Base-by-base conservation (phyloP, 2,888 invertebrate species). In the Camponotus fellah region DNA sequence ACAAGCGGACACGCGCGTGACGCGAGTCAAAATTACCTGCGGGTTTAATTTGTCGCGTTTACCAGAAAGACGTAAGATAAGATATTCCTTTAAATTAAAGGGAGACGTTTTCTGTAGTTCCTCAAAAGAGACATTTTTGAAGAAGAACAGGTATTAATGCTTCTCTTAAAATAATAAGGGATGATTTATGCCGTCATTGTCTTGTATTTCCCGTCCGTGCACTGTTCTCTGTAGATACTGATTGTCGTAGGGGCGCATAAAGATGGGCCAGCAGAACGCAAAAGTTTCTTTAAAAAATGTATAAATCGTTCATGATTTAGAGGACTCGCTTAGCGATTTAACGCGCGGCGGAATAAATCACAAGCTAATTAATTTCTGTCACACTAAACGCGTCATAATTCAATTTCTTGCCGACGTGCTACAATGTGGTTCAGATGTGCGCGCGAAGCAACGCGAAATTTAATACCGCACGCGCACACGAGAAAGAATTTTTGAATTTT, bases 401-500 rank as follows among this genome's bases (percentile, higher is more conserved):
- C 85, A 81, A 81, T 77, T 83, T 81, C 56, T 68, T 65, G 76
- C 66, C 21, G 72, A 72, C 43, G 64, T 40, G 80, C 32, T 34
- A 68, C 75, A 75, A 65, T n/a, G 68, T 64, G 53, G 34, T 43
- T 32, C 26, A 14, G 74, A 46, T 12, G 49, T 17, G 49, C 72
- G 69, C 40, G 32, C 26, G 43, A 81, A 49, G 21, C 58, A 12
- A 46, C 32, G 46, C 12, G 56, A 74, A 86, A 84, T 83, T 80
- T 76, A 72, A 65, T 64, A 66, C 58, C 40, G 49, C 53, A 21
- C 53, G 9, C 49, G 56, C 34, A 32, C 69, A 56, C 12, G 74
- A 49, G 17, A 21, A 66, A 64, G 68, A 79, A 84, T 87, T 87
- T 83, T 86, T 84, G 86, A 82, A 87, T 84, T 84, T 84, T 87